Percentiles rank a stretch among this genome's conserved stretches.
phyloP scores from a whole-genome alignment of 37 sponge, comb jelly and placozoan genomes.

The Eunapius fragilis region DNA sequence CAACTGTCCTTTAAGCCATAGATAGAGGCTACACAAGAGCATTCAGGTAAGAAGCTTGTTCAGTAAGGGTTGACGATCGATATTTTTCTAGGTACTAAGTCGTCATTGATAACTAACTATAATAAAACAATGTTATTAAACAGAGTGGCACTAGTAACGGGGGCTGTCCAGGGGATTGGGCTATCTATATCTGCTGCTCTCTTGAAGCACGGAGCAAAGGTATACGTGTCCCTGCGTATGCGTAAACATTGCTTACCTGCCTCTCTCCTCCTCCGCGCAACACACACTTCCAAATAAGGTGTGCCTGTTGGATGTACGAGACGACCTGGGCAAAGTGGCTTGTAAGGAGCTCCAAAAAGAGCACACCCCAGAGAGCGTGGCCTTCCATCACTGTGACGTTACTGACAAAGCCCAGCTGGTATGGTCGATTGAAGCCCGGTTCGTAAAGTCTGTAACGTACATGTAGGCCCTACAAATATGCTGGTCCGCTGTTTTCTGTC shows the following conservation, averaged over 20 bases:
- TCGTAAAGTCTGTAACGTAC: no score
- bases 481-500: no score
- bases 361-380: constrained; percentile 1
- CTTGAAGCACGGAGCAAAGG: constrained; percentile 67
- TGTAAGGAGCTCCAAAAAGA: neutral
- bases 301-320: constrained; percentile 20
- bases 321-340: neutral
- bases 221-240: neutral
- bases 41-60: no score
- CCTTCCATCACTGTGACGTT: constrained; percentile 39
- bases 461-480: no score
- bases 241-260: no score
- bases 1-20: no score
- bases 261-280: no score
- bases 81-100: no score
- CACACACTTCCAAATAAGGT: neutral
- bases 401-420: constrained; percentile 8
- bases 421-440: neutral
- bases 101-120: no score
- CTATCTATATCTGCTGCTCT: constrained; percentile 51
- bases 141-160: constrained; percentile 77
- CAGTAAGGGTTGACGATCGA: no score
- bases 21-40: no score
- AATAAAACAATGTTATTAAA: constrained; percentile 2
- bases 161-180: constrained; percentile 81